Evolutionary conservation across 2,113 vertebrate genomes (phyloP).

Genomic region (Hippocampus abdominalis): DNA sequence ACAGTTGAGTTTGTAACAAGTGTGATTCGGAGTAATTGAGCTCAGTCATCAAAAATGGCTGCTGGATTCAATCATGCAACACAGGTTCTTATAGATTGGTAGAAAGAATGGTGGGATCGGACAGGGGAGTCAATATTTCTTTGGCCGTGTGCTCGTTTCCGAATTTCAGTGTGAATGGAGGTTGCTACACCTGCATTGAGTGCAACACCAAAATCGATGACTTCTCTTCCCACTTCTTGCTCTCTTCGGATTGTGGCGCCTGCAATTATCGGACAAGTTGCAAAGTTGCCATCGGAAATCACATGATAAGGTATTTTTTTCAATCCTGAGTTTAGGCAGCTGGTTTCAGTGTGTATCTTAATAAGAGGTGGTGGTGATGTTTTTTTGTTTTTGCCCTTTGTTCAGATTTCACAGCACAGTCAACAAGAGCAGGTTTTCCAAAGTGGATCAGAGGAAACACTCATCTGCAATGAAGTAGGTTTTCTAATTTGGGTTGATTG

Average conservation of each 20-base stretch:
- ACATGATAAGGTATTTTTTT: conserved; percentile 83
- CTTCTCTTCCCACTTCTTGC: conserved; percentile 87
- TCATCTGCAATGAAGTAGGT: conserved; percentile 43
- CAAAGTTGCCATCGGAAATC: conserved; percentile 87
- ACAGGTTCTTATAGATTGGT: not conserved
- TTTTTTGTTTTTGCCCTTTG: conserved; percentile 4
- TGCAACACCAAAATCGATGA: conserved; percentile 81
- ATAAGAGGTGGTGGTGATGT: not conserved
- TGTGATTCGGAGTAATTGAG: conserved; percentile 21
- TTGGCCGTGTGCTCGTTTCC: not conserved
- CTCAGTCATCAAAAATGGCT: conserved; percentile 14
- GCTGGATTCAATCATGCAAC: conserved; percentile 8
- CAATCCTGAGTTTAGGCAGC: not conserved
- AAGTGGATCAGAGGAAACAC: conserved; percentile 61
- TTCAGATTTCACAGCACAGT: conserved; percentile 86
- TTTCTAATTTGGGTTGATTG: not conserved
- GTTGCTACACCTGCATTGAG: conserved; percentile 86
- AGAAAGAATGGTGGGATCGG: not conserved
- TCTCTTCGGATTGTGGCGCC: conserved; percentile 81
- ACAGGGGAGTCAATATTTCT: not conserved
- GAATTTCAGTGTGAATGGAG: conserved; percentile 63
- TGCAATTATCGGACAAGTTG: conserved; percentile 94
- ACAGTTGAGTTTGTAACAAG: conserved; percentile 6
- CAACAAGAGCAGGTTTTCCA: conserved; percentile 80
- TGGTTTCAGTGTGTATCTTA: not conserved